These are phyloP conservation scores for Podarcis raffonei DNA, from an alignment of 2,113 vertebrate species.

Conservation along the genomic window DNA sequence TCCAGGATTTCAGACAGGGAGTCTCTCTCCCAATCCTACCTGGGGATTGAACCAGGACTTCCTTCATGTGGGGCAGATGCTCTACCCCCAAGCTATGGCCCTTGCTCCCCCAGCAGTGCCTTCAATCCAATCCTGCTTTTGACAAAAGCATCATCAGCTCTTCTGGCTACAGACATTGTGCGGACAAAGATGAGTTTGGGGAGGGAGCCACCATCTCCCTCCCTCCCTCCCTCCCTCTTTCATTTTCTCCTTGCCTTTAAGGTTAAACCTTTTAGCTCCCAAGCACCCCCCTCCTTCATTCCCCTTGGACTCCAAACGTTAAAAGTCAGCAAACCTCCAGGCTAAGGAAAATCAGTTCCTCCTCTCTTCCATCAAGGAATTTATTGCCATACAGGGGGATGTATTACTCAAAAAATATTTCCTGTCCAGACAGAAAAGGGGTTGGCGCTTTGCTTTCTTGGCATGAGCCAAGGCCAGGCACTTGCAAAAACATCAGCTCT, in stretches of 20 bases:
- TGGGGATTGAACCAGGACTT: no score
- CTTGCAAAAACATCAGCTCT: constrained; percentile 29
- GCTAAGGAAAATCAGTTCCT: background rate
- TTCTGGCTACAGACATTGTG: background rate
- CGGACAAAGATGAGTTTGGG: background rate
- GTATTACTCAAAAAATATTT: constrained; percentile 38
- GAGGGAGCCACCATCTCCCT: background rate
- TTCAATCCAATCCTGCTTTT: background rate
- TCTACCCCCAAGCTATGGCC: no score
- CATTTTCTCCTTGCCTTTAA: background rate
- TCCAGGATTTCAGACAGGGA: background rate
- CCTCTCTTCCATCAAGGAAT: constrained; percentile 7
- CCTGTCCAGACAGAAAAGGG: constrained; percentile 54
- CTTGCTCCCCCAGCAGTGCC: background rate
- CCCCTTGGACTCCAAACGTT: constrained; percentile 20
- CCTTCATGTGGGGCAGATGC: background rate
- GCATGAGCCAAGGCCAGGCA: constrained; percentile 3
- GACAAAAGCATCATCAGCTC: background rate
- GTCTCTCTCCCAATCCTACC: background rate
- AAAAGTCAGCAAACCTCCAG: constrained; percentile 13
- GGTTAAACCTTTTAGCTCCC: constrained; percentile 7
- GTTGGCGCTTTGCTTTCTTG: constrained; percentile 22
- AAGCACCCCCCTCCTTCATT: background rate
- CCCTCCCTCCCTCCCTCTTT: no score
- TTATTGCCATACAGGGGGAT: constrained; percentile 5